These are phyloP conservation scores for Lycia hirtaria DNA, from an alignment of 2,888 invertebrate species.

Conservation along the genomic window DNA sequence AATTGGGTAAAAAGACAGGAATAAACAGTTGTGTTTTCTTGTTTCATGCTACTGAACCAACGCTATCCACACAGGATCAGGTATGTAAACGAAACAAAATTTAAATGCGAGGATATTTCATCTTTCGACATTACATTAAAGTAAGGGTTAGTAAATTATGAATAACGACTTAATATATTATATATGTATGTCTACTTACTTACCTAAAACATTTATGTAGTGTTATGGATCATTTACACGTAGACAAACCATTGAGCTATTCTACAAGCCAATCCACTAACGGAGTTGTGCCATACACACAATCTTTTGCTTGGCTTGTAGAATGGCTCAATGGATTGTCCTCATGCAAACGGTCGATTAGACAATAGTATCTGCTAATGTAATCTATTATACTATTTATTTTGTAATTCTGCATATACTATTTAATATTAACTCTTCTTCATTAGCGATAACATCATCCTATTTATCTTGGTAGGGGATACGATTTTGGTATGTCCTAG, in stretches of 20 bases:
- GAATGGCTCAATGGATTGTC: too few species aligned
- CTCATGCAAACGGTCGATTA: too few species aligned
- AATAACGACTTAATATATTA: conserved; percentile 3
- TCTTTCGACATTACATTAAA: conserved; percentile 19
- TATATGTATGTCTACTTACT: background rate
- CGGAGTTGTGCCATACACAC: too few species aligned
- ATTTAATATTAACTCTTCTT: conserved; percentile 34
- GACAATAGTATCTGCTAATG: conserved; percentile 43
- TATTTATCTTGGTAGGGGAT: conserved; percentile 19
- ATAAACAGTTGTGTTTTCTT: conserved; percentile 48
- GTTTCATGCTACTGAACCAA: conserved; percentile 64
- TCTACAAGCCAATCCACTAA: too few species aligned
- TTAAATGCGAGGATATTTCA: conserved; percentile 34
- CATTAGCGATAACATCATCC: conserved; percentile 28
- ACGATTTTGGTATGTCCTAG: conserved; percentile 20
- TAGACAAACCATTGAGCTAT: too few species aligned
- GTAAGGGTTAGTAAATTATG: conserved; percentile 25
- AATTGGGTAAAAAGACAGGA: too few species aligned
- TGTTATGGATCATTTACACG: too few species aligned
- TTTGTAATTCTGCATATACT: conserved; percentile 21
- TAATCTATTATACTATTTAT: conserved; percentile 21
- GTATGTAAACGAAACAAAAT: conserved; percentile 60
- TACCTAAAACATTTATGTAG: conserved; percentile 33
- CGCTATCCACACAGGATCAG: conserved; percentile 66
- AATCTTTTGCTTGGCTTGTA: too few species aligned